These are phyloP conservation scores for Dermochelys coriacea DNA, from an alignment of 2,797 vertebrate species.

Conservation along the genomic window DNA sequence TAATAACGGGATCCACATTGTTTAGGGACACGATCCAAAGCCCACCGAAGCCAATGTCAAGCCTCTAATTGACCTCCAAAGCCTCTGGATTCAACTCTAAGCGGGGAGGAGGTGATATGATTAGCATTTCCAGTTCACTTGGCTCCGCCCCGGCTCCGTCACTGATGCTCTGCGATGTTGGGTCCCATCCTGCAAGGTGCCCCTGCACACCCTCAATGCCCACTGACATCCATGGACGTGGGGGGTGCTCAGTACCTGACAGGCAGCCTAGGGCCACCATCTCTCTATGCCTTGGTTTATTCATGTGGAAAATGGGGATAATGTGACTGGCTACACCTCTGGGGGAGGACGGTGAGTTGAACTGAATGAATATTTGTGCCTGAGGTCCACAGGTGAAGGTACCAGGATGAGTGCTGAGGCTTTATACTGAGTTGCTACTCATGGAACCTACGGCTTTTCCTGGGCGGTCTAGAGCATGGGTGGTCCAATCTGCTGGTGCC, in stretches of 20 bases:
- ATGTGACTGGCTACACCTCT: background rate
- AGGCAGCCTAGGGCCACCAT: too few species aligned
- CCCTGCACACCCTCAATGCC: too few species aligned
- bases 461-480: background rate
- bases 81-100: background rate
- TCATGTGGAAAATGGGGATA: background rate
- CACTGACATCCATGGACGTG: too few species aligned
- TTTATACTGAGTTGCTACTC: background rate
- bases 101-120: background rate
- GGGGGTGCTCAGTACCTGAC: too few species aligned
- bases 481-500: background rate
- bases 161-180: background rate
- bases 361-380: background rate
- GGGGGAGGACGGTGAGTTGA: rapidly evolving
- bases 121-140: background rate
- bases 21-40: background rate
- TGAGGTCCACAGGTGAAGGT: background rate
- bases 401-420: background rate
- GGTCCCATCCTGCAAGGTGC: background rate
- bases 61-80: background rate
- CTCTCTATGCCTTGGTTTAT: background rate
- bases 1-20: background rate
- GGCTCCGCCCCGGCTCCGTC: background rate
- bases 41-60: background rate
- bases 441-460: too few species aligned